Conservation (phyloP, 2,797 vertebrate genomes). For the Buphagus erythrorhynchus region DNA sequence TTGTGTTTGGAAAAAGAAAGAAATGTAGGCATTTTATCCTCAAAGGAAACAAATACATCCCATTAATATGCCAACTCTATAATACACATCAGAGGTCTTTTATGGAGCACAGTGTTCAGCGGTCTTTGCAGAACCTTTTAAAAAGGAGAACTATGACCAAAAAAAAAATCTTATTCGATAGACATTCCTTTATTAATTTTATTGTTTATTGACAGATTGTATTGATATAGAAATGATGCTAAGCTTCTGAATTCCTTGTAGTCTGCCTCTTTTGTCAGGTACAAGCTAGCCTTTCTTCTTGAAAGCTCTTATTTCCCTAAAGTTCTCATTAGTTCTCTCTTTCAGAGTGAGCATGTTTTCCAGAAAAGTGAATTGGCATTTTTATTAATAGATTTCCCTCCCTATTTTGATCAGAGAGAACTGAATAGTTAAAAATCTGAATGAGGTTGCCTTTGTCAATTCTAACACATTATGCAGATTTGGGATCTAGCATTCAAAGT, state of each 20-base stretch:
- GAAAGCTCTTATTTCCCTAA: conserved; percentile 1
- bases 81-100: background rate
- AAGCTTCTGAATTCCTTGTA: background rate
- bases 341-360: background rate
- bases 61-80: background rate
- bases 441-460: background rate
- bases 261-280: background rate
- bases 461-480: background rate
- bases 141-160: background rate
- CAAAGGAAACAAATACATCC: background rate
- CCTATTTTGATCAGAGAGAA: background rate
- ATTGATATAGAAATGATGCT: background rate
- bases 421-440: background rate
- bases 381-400: background rate
- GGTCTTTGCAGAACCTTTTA: background rate
- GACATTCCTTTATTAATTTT: background rate
- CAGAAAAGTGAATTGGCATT: background rate
- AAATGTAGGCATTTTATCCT: background rate
- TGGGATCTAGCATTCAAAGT: background rate
- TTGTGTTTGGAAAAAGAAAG: background rate
- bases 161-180: background rate
- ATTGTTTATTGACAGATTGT: background rate
- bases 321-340: conserved; percentile 1
- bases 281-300: background rate
- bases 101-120: background rate